Base-by-base conservation (phyloP, 1,140 invertebrate species). In the Macrobrachium nipponense region DNA sequence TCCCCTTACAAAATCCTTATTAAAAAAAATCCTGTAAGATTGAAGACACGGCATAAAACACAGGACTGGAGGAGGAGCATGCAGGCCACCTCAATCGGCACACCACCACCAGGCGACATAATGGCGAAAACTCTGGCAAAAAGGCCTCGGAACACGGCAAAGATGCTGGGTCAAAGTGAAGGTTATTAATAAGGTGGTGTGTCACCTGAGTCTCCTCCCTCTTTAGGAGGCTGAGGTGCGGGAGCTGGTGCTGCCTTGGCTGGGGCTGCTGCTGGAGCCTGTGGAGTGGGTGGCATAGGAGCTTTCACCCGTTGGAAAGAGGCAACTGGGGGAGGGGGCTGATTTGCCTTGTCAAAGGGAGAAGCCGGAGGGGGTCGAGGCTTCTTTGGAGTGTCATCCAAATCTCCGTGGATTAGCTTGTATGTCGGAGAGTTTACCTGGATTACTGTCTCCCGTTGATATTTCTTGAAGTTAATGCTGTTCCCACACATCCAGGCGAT, bases 381-480 rank as follows among this genome's bases (percentile, higher is more conserved):
- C n/a, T 83, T 62, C 81, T 75, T 81, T 43, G 64, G 79, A 15
- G 62, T 59, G 8, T 86, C 87, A 4, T 82, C 87, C 17, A 68
- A 70, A 44, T 89, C 86, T 14, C 89, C 89, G 73, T 89, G 89
- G 80, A 89, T 87, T 44, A 89, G 80, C 70, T 88, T 86, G 80
- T 88, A 89, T 8, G 87, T 88, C 20, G 87, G 87, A 11, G 89
- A 90, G 18, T 88, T 80, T 20, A 75, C 82, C 51, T 87, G 89
- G 44, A 88, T 86, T 44, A 79, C 76, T 15, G 79, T 76, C 81
- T 87, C 86, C 58, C 88, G 88, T 27, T 89, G 90, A 27, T 89
- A 90, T 80, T 90, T 91, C 90, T 90, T 91, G 88, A 91, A 91
- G 84, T 91, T 91, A 58, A 91, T 91, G 20, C 90, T 91, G 73